A percentile compares a stretch with the other conserved stretches of the same genome.
phyloP scores from a whole-genome alignment of 2,888 invertebrate species.

The Sussaba pulchella region DNA sequence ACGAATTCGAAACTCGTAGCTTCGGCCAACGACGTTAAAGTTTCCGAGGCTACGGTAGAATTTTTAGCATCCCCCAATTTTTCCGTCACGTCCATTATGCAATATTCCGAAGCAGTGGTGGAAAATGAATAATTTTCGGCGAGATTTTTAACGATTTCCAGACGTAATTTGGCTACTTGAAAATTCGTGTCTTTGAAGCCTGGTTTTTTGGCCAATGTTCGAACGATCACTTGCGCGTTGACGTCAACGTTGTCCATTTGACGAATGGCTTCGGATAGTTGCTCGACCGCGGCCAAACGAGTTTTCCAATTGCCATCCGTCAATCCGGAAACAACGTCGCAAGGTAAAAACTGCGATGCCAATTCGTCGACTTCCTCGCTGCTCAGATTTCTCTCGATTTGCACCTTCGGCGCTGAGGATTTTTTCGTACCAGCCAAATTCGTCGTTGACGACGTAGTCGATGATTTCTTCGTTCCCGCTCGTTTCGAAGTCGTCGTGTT shows the following conservation, averaged over 20 bases:
- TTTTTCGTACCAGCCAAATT: conserved; percentile 80
- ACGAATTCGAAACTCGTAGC: conserved; percentile 91
- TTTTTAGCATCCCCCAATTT: conserved; percentile 95
- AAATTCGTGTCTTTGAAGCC: conserved; percentile 96
- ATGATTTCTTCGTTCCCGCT: conserved; percentile 79
- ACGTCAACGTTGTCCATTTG: conserved; percentile 88
- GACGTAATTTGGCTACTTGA: conserved; percentile 93
- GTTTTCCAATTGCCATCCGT: conserved; percentile 94
- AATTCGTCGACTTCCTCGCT: conserved; percentile 92
- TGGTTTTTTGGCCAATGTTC: conserved; percentile 92
- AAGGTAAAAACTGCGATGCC: conserved; percentile 88
- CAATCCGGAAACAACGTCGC: conserved; percentile 89
- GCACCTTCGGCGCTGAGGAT: conserved; percentile 75
- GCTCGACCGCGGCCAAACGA: conserved; percentile 91
- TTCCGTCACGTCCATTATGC: conserved; percentile 92
- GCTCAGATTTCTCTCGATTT: conserved; percentile 88
- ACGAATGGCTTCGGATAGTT: conserved; percentile 87
- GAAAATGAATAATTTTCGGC: conserved; percentile 91
- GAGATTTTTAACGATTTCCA: conserved; percentile 92
- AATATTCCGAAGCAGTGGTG: conserved; percentile 90
- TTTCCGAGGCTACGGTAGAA: conserved; percentile 88
- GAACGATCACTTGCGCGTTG: conserved; percentile 91
- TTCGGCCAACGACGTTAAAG: conserved; percentile 91
- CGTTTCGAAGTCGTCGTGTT: conserved; percentile 79
- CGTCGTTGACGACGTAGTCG: conserved; percentile 73